Evolutionary conservation across 1,140 invertebrate species (phyloP).

Genomic region (Cherax quadricarinatus): DNA sequence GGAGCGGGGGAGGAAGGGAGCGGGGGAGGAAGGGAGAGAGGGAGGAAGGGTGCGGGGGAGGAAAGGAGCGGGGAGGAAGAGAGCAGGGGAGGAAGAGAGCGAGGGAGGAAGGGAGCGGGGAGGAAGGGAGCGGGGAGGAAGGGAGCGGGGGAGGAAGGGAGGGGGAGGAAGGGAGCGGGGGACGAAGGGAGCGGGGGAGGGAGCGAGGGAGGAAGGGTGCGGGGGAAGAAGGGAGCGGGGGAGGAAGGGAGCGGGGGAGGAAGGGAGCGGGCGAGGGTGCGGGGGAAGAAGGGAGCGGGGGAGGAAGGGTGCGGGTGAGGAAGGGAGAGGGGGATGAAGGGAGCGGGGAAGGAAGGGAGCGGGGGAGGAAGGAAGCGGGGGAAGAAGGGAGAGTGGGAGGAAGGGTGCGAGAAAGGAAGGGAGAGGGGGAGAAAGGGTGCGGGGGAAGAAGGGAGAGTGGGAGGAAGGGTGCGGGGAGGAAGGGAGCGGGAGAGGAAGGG

Average conservation of each 20-base stretch:
- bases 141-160: not conserved
- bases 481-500: not conserved
- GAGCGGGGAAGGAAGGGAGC: not conserved
- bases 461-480: not conserved
- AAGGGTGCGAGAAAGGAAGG: not conserved
- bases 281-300: not conserved
- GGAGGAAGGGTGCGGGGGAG: not conserved
- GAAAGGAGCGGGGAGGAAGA: no score
- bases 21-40: not conserved
- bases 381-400: no score
- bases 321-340: not conserved
- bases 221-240: no score
- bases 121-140: not conserved
- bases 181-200: not conserved
- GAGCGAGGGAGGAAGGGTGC: not conserved
- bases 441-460: not conserved
- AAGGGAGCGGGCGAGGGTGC: not conserved
- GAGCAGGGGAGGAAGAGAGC: no score
- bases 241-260: not conserved
- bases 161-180: not conserved
- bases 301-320: not conserved
- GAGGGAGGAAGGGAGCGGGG: not conserved
- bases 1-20: not conserved
- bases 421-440: not conserved
- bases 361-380: not conserved